Conservation (phyloP, 2,797 vertebrate species). For the Hydrolagus colliei region DNA sequence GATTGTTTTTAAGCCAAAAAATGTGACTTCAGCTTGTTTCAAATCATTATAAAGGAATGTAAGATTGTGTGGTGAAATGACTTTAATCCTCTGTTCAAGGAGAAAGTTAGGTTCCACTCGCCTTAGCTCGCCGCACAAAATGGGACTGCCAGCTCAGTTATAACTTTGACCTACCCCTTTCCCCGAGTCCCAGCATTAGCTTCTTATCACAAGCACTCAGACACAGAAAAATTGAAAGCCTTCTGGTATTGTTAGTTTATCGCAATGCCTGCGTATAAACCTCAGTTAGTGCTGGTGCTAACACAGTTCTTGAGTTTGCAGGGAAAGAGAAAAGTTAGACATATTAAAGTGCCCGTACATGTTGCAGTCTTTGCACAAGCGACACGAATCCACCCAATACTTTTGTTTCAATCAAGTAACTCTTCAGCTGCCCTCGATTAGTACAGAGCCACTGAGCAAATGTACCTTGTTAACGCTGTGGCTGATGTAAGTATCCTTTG, state of each 20-base stretch:
- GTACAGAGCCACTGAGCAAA: background rate
- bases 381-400: background rate
- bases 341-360: background rate
- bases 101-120: background rate
- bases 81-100: background rate
- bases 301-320: background rate
- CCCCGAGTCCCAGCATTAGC: background rate
- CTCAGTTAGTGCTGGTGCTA: background rate
- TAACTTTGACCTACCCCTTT: slow-evolving; percentile 25
- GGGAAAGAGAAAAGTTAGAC: background rate
- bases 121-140: slow-evolving; percentile 1
- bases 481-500: background rate
- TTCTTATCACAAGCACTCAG: slow-evolving; percentile 24
- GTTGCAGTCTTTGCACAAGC: background rate
- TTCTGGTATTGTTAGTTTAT: slow-evolving; percentile 23
- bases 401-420: background rate
- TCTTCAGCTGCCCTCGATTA: background rate
- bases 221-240: slow-evolving; percentile 22
- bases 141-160: background rate
- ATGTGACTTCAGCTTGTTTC: too few relatives aligned
- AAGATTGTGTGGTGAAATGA: too few relatives aligned
- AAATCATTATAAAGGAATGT: background rate
- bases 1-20: background rate
- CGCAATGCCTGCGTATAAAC: background rate
- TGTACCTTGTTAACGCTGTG: background rate